Evolutionary conservation across 2,888 invertebrate species (phyloP), one percentile per base, ranked within the genome.

Genomic region (Drosophila algonquin): DNA sequence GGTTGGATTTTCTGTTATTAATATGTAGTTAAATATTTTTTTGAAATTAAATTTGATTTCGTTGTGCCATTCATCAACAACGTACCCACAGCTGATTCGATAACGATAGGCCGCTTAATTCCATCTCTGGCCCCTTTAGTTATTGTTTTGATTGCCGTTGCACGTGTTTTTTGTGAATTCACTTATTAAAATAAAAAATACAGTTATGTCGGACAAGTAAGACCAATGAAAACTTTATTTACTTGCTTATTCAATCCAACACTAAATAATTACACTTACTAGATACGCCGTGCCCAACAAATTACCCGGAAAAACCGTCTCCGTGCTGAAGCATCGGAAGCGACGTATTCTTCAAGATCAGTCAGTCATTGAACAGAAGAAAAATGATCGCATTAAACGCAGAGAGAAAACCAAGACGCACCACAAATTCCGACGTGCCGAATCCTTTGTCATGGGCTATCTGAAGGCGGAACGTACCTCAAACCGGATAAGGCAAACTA

Each of bases 251-350:
- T 6, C n/a, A 40, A 40, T 7, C 1, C 14, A 40, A n/a, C n/a
- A 2, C 7, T 6, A n/a, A 6, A 30, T 21, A 1, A 18, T 54
- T 59, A 30, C 16, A 0, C 21, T n/a, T 18, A 2, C 30, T 47
- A 92, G 92, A 84, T 92, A 91, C 77, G 92, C 92, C 0, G 91
- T 92, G 5, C 89, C 92, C 16, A 92, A 92, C 69, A 92, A 92
- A 81, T 71, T 92, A 50, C 92, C 92, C 21, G 92, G 92, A 14
- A 92, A 92, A 81, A 91, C 92, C 56, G 90, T 92, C 0, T 91
- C 92, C 6, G 90, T 92, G 45, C 87, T 92, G 14, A 89, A 90
- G n/a, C 93, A 92, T 64, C 92, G 92, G 45, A 92, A 91, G 65
- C 86, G 91, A 10, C 89, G 92, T 27, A 91, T 92, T 54, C 81